Evolutionary conservation across 2,888 invertebrate genomes (phyloP).

Genomic region (Volucella bombylans): DNA sequence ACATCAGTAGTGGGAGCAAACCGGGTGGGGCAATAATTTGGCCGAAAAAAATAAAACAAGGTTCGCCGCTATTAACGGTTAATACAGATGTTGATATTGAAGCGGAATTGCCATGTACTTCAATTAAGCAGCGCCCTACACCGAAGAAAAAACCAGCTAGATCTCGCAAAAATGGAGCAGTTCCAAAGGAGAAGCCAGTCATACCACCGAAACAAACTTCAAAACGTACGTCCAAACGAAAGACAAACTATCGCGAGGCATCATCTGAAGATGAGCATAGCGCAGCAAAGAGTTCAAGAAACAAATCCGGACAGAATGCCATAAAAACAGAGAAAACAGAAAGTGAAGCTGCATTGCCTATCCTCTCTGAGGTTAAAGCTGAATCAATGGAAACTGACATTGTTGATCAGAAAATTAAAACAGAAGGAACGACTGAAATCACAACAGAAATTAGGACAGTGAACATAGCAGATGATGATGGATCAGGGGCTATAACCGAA

Average conservation of each 20-base stretch:
- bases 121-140: slow-evolving; percentile 36
- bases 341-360: not conserved
- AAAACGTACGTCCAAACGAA: slow-evolving; percentile 45
- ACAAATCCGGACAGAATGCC: slow-evolving; percentile 12
- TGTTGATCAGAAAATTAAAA: too few relatives aligned
- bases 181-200: slow-evolving; percentile 13
- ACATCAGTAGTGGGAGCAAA: not conserved
- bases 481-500: too few relatives aligned
- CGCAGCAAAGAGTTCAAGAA: slow-evolving; percentile 13
- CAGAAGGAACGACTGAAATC: too few relatives aligned
- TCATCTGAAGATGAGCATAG: slow-evolving; percentile 58
- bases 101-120: slow-evolving; percentile 55
- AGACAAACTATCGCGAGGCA: slow-evolving; percentile 61
- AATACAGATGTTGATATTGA: slow-evolving; percentile 60
- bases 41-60: slow-evolving; percentile 12
- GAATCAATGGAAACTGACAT: not conserved
- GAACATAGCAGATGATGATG: too few relatives aligned
- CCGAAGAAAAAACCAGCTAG: slow-evolving; percentile 25
- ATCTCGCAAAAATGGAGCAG: slow-evolving; percentile 15
- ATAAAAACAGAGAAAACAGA: not conserved
- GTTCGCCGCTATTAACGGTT: not conserved
- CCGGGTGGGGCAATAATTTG: not conserved
- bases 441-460: too few relatives aligned
- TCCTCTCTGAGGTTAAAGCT: not conserved
- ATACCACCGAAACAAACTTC: slow-evolving; percentile 30